Percentiles rank a stretch among this genome's conserved stretches.
These are phyloP conservation scores for Excalfactoria chinensis DNA, from an alignment of 2,113 vertebrate species.

Conservation along the genomic window DNA sequence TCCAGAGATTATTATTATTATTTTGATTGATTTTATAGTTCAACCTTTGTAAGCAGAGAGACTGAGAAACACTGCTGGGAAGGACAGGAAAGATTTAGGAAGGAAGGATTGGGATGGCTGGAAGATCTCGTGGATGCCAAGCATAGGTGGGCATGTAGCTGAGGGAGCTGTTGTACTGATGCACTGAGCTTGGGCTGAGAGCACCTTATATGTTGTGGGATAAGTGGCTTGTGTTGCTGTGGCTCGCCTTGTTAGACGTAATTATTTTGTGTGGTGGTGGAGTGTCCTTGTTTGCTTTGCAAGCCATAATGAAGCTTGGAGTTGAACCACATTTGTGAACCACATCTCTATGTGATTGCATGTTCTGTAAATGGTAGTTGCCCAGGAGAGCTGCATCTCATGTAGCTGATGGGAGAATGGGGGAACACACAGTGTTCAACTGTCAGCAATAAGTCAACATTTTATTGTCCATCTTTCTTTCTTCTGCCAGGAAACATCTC, in stretches of 20 bases:
- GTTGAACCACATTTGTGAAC: background rate
- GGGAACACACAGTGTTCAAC: background rate
- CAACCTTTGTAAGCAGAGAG: background rate
- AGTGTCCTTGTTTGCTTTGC: background rate
- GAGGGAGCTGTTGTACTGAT: background rate
- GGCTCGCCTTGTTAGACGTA: background rate
- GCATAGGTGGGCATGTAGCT: fast-evolving
- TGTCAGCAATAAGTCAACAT: background rate
- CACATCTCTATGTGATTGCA: background rate
- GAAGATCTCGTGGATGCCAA: background rate
- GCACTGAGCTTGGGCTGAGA: background rate
- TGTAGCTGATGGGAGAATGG: background rate
- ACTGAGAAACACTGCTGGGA: background rate
- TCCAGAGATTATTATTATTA: background rate
- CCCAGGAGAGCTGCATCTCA: background rate
- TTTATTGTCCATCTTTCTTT: background rate
- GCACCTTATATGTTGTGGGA: background rate
- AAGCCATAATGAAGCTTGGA: background rate
- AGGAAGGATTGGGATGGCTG: background rate
- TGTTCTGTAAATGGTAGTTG: background rate
- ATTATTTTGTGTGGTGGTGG: background rate
- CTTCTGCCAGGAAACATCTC: background rate
- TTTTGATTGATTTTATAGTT: background rate
- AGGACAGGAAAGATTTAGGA: background rate
- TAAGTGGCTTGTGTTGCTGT: background rate